A percentile compares a stretch with the other conserved stretches of the same genome.
phyloP scores from a whole-genome alignment of 2,113 vertebrate genomes.

The Lamprologus lemairii region DNA sequence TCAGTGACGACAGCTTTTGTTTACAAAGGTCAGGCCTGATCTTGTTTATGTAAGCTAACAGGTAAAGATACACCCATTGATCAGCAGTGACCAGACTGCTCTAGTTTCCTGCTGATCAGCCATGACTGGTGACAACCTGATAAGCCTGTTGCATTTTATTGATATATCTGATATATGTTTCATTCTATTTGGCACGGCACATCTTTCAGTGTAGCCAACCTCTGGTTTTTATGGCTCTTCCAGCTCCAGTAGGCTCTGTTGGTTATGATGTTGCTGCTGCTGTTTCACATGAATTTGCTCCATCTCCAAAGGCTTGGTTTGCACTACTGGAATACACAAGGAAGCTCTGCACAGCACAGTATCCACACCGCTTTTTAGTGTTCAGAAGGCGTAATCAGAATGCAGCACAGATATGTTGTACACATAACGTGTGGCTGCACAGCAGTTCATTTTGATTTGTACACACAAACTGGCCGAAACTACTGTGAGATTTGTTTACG shows the following conservation, averaged over 20 bases:
- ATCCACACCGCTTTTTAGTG: neutral
- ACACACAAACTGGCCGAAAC: neutral
- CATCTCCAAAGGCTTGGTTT: neutral
- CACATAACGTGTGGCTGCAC: neutral
- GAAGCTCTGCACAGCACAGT: neutral
- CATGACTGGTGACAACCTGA: neutral
- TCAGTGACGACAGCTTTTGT: neutral
- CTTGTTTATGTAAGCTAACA: slow-evolving; percentile 2
- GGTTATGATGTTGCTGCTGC: neutral
- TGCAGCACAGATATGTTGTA: neutral
- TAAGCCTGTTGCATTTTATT: neutral
- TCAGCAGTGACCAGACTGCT: neutral
- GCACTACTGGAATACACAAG: neutral
- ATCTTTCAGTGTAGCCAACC: neutral
- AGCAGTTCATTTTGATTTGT: neutral
- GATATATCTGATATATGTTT: neutral
- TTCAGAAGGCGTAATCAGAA: neutral
- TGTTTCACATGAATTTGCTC: neutral
- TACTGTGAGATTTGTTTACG: neutral
- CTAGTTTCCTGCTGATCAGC: neutral
- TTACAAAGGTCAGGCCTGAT: neutral
- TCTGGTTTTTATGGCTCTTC: neutral
- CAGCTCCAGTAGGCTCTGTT: neutral
- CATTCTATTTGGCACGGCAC: neutral
- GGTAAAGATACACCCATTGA: neutral